Base-by-base conservation (phyloP, 2,797 vertebrate species). In the Cyprinella venusta region DNA sequence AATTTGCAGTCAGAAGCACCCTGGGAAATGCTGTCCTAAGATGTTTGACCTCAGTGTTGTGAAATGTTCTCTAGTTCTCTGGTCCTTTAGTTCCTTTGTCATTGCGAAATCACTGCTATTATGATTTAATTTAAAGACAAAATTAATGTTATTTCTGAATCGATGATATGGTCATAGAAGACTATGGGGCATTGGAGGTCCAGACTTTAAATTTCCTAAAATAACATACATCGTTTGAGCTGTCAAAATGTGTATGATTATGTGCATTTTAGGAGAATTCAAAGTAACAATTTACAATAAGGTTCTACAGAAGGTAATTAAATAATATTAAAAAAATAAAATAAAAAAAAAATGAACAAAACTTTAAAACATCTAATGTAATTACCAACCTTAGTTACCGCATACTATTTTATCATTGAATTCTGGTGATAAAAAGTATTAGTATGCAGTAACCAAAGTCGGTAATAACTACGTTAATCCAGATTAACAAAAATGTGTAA, bases 11-110 rank as follows among this genome's bases (percentile, higher is more conserved):
- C 1, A 84, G 79, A 68, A 64, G 83, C 71, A 79, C 90, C 86
- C 86, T n/a, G 91, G 91, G 91, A 94, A 87, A 91, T 90, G 88
- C 90, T 92, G 92, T 94, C 91, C 91, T 89, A 91, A 90, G 86
- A 88, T 91, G 89, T 92, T 91, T 87, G 83, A 56, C 89, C 69
- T 90, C 74, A 84, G 88, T 84, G 88, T 91, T 91, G 82, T 42
- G 65, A 83, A 61, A 83, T 85, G 59, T 85, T 84, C 85, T 83
- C 54, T 61, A 83, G 85, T 88, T 89, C 72, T 76, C 52, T 79
- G 85, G 88, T 83, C 85, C 78, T 80, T 92, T 91, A 90, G 89
- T 91, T 89, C 85, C 82, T 87, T 88, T 78, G 61, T 86, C 70
- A 86, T 76, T 6, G 67, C 77, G 83, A 85, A 88, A 89, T 88